Conservation (phyloP, 2,797 vertebrate species). For the Hephaestus fuliginosus region DNA sequence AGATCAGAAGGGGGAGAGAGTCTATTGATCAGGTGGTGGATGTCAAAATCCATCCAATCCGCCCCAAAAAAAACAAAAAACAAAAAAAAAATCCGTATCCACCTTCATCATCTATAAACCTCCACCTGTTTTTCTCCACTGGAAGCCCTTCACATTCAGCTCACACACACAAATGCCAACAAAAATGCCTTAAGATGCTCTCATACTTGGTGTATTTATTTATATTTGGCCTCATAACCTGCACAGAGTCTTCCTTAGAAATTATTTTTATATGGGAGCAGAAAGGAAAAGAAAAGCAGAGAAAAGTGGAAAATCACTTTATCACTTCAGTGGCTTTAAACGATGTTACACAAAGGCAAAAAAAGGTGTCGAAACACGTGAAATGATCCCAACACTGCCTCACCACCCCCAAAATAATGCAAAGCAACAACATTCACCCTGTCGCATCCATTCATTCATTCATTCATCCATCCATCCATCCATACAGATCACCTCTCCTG, state of each 20-base stretch:
- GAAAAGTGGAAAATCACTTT: accelerated
- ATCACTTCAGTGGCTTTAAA: background rate
- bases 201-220: background rate
- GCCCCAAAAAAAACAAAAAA: too few species aligned
- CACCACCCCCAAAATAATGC: accelerated
- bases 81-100: background rate
- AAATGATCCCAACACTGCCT: background rate
- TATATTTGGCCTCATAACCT: background rate
- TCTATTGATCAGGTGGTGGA: slow-evolving; percentile 3
- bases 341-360: background rate
- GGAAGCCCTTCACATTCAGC: slow-evolving; percentile 1
- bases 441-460: background rate
- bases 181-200: background rate
- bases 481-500: slow-evolving; percentile 6
- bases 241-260: background rate
- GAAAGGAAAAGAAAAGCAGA: background rate
- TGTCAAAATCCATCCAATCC: background rate
- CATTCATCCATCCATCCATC: background rate
- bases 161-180: background rate
- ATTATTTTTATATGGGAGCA: background rate
- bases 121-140: background rate
- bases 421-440: background rate
- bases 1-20: background rate
- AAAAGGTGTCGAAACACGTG: background rate
- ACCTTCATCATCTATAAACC: background rate